Conservation (phyloP, 2,888 invertebrate species). For the Amiota communis region DNA sequence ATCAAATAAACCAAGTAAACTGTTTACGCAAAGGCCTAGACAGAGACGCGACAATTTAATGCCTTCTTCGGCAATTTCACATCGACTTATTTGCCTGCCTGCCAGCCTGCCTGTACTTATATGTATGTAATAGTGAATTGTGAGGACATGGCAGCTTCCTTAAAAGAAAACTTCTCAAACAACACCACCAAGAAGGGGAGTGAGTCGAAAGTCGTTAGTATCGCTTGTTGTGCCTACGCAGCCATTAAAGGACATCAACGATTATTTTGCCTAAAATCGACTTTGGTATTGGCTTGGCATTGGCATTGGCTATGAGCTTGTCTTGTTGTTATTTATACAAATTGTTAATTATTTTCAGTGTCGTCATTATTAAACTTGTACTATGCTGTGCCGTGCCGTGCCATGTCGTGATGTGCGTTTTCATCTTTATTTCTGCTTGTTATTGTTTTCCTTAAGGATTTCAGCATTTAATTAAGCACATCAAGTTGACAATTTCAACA, state of each 20-base stretch:
- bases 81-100: not conserved
- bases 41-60: conserved; percentile 50
- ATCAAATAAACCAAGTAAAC: conserved; percentile 42
- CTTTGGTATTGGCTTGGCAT: not conserved
- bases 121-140: conserved; percentile 7
- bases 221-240: not conserved
- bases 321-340: conserved; percentile 58
- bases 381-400: not conserved
- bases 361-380: conserved; percentile 59
- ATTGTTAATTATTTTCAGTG: conserved; percentile 66
- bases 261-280: conserved; percentile 2
- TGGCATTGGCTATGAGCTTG: conserved; percentile 5
- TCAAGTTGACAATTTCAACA: conserved; percentile 68
- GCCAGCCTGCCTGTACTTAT: conserved; percentile 13
- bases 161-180: not conserved
- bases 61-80: conserved; percentile 22
- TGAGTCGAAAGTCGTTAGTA: conserved; percentile 5
- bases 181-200: not conserved
- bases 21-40: conserved; percentile 36
- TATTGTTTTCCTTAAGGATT: conserved; percentile 60
- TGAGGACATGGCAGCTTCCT: too few relatives aligned
- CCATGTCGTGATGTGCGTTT: not conserved
- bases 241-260: conserved; percentile 25
- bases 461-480: conserved; percentile 66
- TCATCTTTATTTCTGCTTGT: conserved; percentile 6